These are phyloP conservation scores for Ia io DNA, from an alignment of 2,113 vertebrate species.

Conservation along the genomic window DNA sequence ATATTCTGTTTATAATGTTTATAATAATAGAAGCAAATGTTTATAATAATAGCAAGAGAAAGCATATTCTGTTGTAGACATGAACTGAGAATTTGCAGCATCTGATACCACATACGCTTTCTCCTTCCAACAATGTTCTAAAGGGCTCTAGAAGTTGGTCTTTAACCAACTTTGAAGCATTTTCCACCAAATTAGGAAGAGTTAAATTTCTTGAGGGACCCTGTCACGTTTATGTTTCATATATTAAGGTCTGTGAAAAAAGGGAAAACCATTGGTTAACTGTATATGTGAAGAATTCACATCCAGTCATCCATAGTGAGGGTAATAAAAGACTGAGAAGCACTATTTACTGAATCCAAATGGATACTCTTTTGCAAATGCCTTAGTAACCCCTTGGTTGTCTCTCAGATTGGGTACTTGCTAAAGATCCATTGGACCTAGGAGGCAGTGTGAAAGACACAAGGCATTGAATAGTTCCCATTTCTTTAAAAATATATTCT, in stretches of 20 bases:
- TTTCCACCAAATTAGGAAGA: slow-evolving; percentile 13
- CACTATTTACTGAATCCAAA: slow-evolving; percentile 36
- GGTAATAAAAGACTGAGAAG: slow-evolving; percentile 20
- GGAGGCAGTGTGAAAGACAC: slow-evolving; percentile 34
- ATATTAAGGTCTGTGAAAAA: background rate
- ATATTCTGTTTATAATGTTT: no score
- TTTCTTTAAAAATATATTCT: slow-evolving; percentile 53
- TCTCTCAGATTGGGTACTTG: slow-evolving; percentile 78
- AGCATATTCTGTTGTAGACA: background rate
- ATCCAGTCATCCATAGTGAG: background rate
- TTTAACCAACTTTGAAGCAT: background rate
- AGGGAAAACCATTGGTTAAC: background rate
- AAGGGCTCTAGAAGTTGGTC: background rate
- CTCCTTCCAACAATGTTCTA: background rate
- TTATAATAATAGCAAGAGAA: no score
- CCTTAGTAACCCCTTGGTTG: slow-evolving; percentile 51
- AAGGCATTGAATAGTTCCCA: slow-evolving; percentile 18
- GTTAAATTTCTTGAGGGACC: slow-evolving; percentile 17
- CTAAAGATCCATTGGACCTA: slow-evolving; percentile 84
- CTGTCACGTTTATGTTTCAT: slow-evolving; percentile 26
- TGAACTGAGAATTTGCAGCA: background rate
- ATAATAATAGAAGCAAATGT: no score
- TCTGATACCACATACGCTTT: background rate
- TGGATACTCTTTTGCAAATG: slow-evolving; percentile 37
- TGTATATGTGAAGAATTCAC: slow-evolving; percentile 15